Conservation (phyloP, 1,140 invertebrate genomes). For the Coelopa frigida region DNA sequence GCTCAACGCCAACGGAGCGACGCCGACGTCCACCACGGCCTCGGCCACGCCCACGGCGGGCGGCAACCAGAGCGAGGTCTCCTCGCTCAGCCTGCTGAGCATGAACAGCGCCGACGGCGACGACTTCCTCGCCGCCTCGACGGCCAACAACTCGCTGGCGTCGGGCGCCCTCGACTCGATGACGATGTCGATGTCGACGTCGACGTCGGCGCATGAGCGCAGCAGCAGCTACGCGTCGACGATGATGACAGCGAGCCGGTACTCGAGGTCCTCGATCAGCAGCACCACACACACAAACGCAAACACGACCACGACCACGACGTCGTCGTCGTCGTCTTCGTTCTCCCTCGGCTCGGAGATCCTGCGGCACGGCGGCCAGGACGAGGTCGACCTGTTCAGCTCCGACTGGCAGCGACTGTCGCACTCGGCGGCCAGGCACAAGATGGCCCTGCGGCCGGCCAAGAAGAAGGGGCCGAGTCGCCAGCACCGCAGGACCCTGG, state of each 20-base stretch:
- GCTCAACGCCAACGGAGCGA: background rate
- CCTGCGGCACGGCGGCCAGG: constrained; percentile 14
- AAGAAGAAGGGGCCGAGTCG: constrained; percentile 64
- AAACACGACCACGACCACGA: constrained; percentile 4
- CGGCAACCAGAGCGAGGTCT: constrained; percentile 24
- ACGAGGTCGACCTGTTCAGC: constrained; percentile 33
- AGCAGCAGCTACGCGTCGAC: constrained; percentile 5
- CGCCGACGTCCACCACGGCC: constrained; percentile 9
- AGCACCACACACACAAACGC: background rate
- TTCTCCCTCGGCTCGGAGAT: constrained; percentile 25
- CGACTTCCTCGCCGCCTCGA: constrained; percentile 16
- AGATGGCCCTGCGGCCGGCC: constrained; percentile 67
- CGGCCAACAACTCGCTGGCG: constrained; percentile 9
- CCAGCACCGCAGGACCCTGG: constrained; percentile 52
- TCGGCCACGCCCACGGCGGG: constrained; percentile 12
- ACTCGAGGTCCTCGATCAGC: background rate
- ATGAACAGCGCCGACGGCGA: constrained; percentile 34
- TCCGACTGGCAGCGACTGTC: constrained; percentile 54
- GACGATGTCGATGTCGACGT: constrained; percentile 3
- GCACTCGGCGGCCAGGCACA: constrained; percentile 70
- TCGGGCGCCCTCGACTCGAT: background rate
- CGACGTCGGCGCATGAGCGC: constrained; percentile 7
- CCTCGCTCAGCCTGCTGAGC: constrained; percentile 36
- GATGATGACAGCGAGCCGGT: no score
- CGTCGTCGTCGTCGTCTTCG: constrained; percentile 14